Conservation (phyloP, 2,888 invertebrate genomes). For the Drosophila greeni region DNA sequence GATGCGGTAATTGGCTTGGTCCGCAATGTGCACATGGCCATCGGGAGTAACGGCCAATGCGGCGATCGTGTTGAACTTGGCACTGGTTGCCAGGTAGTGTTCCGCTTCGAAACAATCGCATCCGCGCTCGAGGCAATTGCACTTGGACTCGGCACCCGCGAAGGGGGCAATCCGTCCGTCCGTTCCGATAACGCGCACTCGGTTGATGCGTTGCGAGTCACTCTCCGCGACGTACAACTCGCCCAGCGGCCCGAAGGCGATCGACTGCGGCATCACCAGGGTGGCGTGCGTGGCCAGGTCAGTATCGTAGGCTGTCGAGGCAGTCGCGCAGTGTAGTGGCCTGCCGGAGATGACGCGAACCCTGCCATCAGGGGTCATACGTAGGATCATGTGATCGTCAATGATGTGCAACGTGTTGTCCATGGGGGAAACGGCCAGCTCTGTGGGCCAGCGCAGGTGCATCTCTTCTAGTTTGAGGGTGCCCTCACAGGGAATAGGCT, state of each 20-base stretch:
- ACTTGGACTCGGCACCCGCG: slow-evolving; percentile 95
- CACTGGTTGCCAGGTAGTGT: slow-evolving; percentile 93
- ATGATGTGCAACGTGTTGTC: slow-evolving; percentile 97
- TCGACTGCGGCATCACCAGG: slow-evolving; percentile 94
- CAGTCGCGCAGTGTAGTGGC: slow-evolving; percentile 94
- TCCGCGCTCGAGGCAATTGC: slow-evolving; percentile 93
- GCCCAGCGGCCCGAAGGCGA: slow-evolving; percentile 95
- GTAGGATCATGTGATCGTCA: slow-evolving; percentile 96
- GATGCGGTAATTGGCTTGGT: slow-evolving; percentile 94
- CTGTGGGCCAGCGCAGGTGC: slow-evolving; percentile 97
- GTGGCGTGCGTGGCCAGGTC: slow-evolving; percentile 95
- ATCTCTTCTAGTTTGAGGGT: slow-evolving; percentile 95
- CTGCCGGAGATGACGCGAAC: slow-evolving; percentile 96
- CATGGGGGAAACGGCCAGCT: slow-evolving; percentile 94
- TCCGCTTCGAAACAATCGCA: slow-evolving; percentile 96
- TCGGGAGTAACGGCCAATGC: slow-evolving; percentile 96
- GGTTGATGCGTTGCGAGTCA: slow-evolving; percentile 95
- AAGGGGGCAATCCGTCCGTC: slow-evolving; percentile 96
- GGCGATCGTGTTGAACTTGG: slow-evolving; percentile 95
- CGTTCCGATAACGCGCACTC: slow-evolving; percentile 93
- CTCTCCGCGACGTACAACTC: slow-evolving; percentile 96
- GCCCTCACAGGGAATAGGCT: slow-evolving; percentile 94
- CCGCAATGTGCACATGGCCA: slow-evolving; percentile 96
- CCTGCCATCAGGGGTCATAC: slow-evolving; percentile 93
- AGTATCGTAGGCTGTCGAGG: slow-evolving; percentile 87